Percentiles rank a stretch among this genome's conserved stretches.
Conservation (phyloP, 64 coral and sea anemone genomes). For the Pocillopora verrucosa region DNA sequence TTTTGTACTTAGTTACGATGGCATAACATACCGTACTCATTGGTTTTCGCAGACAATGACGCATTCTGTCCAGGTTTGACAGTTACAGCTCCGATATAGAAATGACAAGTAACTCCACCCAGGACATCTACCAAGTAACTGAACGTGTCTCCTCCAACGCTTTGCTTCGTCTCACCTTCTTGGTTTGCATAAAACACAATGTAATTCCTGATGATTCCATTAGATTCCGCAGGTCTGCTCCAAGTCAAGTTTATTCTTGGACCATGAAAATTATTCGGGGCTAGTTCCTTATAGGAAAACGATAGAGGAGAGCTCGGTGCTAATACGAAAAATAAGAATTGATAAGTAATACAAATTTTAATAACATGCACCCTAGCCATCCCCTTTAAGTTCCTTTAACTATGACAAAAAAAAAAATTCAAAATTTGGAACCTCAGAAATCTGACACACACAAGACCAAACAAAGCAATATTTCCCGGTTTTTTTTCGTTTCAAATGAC, state of each 20-base stretch:
- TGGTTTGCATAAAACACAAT: background rate
- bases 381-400: no score
- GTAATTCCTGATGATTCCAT: background rate
- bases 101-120: background rate
- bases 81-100: background rate
- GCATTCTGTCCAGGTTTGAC: background rate
- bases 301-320: background rate
- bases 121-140: background rate
- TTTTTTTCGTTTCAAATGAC: no score
- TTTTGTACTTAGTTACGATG: no score
- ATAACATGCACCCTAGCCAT: no score
- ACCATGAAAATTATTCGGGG: background rate
- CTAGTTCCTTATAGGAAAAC: background rate
- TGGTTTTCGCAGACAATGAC: background rate
- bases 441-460: no score
- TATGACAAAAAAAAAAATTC: no score
- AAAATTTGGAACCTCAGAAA: no score
- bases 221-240: background rate
- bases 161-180: background rate
- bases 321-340: background rate
- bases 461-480: no score
- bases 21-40: background rate
- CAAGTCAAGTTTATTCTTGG: background rate
- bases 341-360: no score
- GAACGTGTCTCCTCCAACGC: background rate